Percentiles rank a stretch among this genome's conserved stretches.
phyloP scores from a whole-genome alignment of 35 echinoderm and acorn worm species.

The Amphiura filiformis region DNA sequence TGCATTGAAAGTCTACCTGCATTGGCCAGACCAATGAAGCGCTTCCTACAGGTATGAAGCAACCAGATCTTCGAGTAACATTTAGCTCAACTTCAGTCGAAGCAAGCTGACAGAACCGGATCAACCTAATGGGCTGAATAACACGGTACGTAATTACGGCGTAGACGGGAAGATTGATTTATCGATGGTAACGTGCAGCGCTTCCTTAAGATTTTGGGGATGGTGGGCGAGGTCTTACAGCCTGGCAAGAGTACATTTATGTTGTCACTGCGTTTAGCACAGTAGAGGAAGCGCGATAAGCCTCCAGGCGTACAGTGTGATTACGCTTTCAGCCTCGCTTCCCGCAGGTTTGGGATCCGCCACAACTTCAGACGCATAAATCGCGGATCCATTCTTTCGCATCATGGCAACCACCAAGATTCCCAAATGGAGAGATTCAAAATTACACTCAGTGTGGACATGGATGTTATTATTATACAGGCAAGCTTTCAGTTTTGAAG shows the following conservation, averaged over 20 bases:
- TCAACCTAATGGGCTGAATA: conserved; percentile 75
- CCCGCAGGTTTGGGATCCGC: conserved; percentile 69
- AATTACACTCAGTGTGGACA: conserved; percentile 80
- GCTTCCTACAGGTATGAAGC: conserved; percentile 66
- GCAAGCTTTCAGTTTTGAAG: conserved; percentile 62
- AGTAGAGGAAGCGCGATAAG: conserved; percentile 68
- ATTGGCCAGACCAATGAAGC: conserved; percentile 69
- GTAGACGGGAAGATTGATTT: conserved; percentile 87
- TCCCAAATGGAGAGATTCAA: conserved; percentile 89
- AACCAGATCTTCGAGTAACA: conserved; percentile 58
- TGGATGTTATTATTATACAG: conserved; percentile 58
- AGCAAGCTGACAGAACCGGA: conserved; percentile 56
- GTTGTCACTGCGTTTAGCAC: conserved; percentile 94
- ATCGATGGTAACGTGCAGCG: conserved; percentile 68
- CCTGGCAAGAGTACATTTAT: conserved; percentile 95
- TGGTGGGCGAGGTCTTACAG: conserved; percentile 60
- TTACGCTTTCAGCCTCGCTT: conserved; percentile 72
- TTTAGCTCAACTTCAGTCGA: conserved; percentile 71
- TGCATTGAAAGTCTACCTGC: conserved; percentile 79
- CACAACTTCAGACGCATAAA: conserved; percentile 55
- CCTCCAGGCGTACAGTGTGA: conserved; percentile 35
- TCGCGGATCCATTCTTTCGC: conserved; percentile 60
- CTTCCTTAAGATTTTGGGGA: conserved; percentile 96
- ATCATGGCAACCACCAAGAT: conserved; percentile 79
- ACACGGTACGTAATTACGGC: conserved; percentile 73